Evolutionary conservation across 2,113 vertebrate genomes (phyloP), one percentile per base, ranked within the genome.

Genomic region (Pycnonotus jocosus): DNA sequence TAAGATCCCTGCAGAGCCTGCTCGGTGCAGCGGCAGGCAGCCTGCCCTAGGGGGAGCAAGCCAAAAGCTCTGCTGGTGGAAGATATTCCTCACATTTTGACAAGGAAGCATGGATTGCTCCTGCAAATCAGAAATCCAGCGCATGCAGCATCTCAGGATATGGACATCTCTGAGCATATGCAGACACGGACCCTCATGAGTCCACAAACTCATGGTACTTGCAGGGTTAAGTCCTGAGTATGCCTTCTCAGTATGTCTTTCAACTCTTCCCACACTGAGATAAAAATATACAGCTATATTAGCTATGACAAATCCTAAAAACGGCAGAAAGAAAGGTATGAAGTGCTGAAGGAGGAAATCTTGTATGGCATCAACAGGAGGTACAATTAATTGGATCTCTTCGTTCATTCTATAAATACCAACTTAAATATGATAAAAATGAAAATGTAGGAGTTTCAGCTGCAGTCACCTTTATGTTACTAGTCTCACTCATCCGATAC

Each of bases 301-400:
- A 90, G 64, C 64, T 86, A 83, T 83, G 82, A 84, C 72, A 80
- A 93, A 92, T 42, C 79, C 88, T 74, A 53, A 86, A 95, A 95
- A 82, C 20, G 9, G 72, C 69, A 93, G 68, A 68, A 94, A 86
- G 90, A 82, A 70, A 90, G 72, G n/a, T 62, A 86, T 60, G 13
- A 73, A 56, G 47, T 40, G 33, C 25, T 92, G 76, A 95, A 96
- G 84, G 76, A 92, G 8, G 93, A 95, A 93, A 91, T 81, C 71
- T 88, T 94, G 83, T 45, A 83, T 51, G 61, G 80, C 83, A 96
- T 88, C 95, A 95, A 94, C 86, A 88, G 92, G 94, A 94, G 95
- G 92, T 81, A 90, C 69, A 95, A 90, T 92, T 97, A 96, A 95
- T 95, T 93, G 86, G 92, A 90, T 88, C 69, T 93, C 88, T 91